Evolutionary conservation across 2,797 vertebrate genomes (phyloP).

Genomic region (Anguilla anguilla): DNA sequence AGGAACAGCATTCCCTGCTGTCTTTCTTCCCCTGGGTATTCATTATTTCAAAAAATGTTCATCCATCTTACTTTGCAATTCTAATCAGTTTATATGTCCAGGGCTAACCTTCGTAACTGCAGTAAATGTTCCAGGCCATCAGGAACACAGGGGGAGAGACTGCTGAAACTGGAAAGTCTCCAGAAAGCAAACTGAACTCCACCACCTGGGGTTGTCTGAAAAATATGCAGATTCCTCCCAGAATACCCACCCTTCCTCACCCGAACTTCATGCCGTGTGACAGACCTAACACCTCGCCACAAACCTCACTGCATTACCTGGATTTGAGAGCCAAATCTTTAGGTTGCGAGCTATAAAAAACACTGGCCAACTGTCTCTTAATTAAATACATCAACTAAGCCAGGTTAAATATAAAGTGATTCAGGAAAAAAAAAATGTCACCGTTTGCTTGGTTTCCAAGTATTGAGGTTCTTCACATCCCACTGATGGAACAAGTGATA

Average conservation of each 20-base stretch:
- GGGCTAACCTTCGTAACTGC: conserved; percentile 45
- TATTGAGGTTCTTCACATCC: not conserved
- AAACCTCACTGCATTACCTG: not conserved
- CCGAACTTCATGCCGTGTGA: not conserved
- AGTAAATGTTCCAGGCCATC: conserved; percentile 43
- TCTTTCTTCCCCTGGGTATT: conserved; percentile 43
- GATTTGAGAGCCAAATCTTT: not conserved
- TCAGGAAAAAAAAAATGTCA: not conserved
- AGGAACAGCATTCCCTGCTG: conserved; percentile 33
- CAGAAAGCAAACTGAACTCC: conserved; percentile 45
- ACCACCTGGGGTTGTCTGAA: conserved; percentile 45
- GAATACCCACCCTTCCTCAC: conserved; percentile 33
- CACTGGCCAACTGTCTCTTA: not conserved
- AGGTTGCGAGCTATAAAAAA: not conserved
- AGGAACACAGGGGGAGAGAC: conserved; percentile 40
- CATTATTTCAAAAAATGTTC: conserved; percentile 47
- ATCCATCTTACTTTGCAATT: conserved; percentile 46
- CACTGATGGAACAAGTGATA: not conserved
- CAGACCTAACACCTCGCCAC: not conserved
- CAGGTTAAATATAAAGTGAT: not conserved
- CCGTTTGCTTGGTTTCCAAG: not conserved
- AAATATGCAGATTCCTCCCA: conserved; percentile 45
- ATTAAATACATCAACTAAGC: not conserved
- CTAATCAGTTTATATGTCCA: conserved; percentile 53
- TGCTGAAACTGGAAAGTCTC: conserved; percentile 48